Conservation (phyloP, 2,888 invertebrate species). For the Hypomecis atomaria region DNA sequence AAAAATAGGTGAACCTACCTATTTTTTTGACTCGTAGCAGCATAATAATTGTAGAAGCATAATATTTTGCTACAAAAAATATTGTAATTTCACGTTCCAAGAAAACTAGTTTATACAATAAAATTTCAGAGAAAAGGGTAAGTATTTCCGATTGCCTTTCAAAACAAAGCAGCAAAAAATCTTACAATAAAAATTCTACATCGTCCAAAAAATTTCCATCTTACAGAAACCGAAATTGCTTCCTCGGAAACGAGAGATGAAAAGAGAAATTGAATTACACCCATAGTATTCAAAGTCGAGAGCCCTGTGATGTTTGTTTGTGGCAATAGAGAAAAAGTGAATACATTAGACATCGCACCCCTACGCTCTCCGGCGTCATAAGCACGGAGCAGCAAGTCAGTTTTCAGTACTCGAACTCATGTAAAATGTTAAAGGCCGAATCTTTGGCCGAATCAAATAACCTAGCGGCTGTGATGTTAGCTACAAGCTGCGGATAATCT, state of each 20-base stretch:
- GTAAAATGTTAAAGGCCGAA: background rate
- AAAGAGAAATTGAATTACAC: slow-evolving; percentile 72
- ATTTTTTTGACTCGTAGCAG: no score
- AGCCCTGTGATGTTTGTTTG: slow-evolving; percentile 75
- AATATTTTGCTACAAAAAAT: no score
- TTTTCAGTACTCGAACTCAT: slow-evolving; percentile 13
- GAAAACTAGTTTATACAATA: background rate
- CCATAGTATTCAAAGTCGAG: slow-evolving; percentile 59
- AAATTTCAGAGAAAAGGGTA: background rate
- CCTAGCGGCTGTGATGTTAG: no score
- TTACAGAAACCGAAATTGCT: slow-evolving; percentile 35
- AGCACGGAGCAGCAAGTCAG: slow-evolving; percentile 2
- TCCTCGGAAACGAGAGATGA: slow-evolving; percentile 53
- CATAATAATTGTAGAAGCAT: no score
- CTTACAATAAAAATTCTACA: slow-evolving; percentile 35
- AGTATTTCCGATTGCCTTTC: slow-evolving; percentile 4
- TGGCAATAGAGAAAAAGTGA: slow-evolving; percentile 68
- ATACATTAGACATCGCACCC: slow-evolving; percentile 71
- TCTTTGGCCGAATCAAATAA: background rate
- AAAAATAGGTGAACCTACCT: no score
- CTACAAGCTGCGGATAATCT: no score
- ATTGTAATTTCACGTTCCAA: no score
- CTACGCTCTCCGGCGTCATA: slow-evolving; percentile 48
- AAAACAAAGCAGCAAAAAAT: slow-evolving; percentile 12
- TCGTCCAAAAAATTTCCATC: slow-evolving; percentile 45